These are phyloP conservation scores for Martes martes DNA, from an alignment of 2,113 vertebrate species.

Conservation along the genomic window DNA sequence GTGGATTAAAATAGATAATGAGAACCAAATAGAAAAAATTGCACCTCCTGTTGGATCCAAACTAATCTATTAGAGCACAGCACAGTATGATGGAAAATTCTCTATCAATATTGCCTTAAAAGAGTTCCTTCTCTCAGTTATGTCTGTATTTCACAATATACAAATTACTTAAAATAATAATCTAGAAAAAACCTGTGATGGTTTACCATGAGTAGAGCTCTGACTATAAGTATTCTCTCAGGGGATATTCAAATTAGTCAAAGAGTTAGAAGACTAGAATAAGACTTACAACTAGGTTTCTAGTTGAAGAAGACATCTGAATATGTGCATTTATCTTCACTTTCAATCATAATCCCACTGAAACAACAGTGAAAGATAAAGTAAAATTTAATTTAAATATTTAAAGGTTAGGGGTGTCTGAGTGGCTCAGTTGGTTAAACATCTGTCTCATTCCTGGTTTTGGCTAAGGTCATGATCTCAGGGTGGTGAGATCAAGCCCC, in stretches of 20 bases:
- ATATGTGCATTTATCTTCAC: not conserved
- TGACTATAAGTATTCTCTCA: not conserved
- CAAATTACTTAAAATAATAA: slow-evolving; percentile 21
- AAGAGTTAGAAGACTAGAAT: not conserved
- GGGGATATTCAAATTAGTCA: not conserved
- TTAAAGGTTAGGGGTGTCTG: not conserved
- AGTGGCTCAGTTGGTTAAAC: not conserved
- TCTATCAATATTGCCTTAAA: not conserved
- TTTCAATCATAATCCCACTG: not conserved
- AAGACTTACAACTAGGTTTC: not conserved
- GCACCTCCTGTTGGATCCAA: not conserved
- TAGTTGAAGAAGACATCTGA: not conserved
- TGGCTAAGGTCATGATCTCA: not conserved
- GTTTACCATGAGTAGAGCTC: not conserved
- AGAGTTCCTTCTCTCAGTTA: not conserved
- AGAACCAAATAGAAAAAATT: slow-evolving; percentile 43
- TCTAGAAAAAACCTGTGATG: not conserved
- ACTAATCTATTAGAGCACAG: not conserved
- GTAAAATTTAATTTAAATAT: not conserved
- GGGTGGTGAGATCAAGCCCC: not conserved
- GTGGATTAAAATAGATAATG: slow-evolving; percentile 45
- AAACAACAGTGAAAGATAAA: not conserved
- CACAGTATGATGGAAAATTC: not conserved
- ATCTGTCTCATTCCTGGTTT: not conserved
- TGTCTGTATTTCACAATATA: not conserved